Conservation (phyloP, 2,113 vertebrate species). For the Nannospalax galili region DNA sequence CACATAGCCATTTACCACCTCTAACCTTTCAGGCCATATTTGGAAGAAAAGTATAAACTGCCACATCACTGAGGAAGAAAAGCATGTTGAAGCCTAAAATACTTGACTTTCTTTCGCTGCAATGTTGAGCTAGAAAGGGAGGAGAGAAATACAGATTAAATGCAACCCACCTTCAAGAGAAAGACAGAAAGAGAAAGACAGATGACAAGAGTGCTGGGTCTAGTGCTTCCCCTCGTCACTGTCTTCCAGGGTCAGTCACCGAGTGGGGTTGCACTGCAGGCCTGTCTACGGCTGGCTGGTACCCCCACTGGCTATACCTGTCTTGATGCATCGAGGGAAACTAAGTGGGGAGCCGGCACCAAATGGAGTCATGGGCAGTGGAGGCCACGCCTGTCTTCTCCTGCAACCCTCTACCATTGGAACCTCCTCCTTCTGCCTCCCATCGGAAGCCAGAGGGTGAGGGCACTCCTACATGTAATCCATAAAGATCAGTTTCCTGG, state of each 20-base stretch:
- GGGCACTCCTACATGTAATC: neutral
- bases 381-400: neutral
- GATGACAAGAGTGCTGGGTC: neutral
- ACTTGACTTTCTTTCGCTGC: neutral
- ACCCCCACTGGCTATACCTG: neutral
- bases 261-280: neutral
- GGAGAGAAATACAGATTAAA: neutral
- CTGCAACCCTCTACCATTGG: neutral
- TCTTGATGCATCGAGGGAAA: neutral
- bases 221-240: neutral
- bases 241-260: neutral
- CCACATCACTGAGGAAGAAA: slow-evolving; percentile 20
- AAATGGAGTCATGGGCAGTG: fast-evolving
- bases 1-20: slow-evolving; percentile 35
- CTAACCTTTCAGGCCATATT: slow-evolving; percentile 42
- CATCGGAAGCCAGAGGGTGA: neutral
- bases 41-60: slow-evolving; percentile 49
- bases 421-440: neutral
- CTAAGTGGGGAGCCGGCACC: neutral
- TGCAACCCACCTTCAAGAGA: neutral
- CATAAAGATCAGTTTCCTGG: neutral
- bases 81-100: slow-evolving; percentile 24
- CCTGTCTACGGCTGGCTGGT: neutral
- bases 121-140: neutral
- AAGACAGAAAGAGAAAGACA: neutral